Evolutionary conservation across 2,888 invertebrate species (phyloP).

Genomic region (Pheosia tremula): DNA sequence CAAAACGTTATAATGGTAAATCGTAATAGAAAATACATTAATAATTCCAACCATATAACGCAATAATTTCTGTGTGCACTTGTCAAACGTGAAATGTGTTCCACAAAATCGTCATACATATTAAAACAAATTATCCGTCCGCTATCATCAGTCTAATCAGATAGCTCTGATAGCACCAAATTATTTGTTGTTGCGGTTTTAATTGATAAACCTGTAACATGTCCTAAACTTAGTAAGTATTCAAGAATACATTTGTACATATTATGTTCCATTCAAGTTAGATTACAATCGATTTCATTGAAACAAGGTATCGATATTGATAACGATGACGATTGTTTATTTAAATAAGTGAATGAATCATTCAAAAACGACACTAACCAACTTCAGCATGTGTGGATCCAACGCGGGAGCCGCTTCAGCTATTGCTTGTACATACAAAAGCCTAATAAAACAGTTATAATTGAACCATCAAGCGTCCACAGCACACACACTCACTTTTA

Average conservation of each 20-base stretch:
- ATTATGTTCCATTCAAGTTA: slow-evolving; percentile 17
- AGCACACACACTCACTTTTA: slow-evolving; percentile 82
- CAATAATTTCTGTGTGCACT: neutral
- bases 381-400: slow-evolving; percentile 73
- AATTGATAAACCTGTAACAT: slow-evolving; percentile 27
- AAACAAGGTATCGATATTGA: slow-evolving; percentile 16
- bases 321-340: slow-evolving; percentile 22
- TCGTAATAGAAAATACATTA: slow-evolving; percentile 1
- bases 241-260: slow-evolving; percentile 8
- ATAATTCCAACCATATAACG: neutral
- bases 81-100: neutral
- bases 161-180: slow-evolving; percentile 28
- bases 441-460: slow-evolving; percentile 70
- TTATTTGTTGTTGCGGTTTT: slow-evolving; percentile 24
- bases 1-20: slow-evolving; percentile 11
- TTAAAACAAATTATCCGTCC: slow-evolving; percentile 25
- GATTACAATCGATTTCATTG: slow-evolving; percentile 18
- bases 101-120: slow-evolving; percentile 19
- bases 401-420: slow-evolving; percentile 50
- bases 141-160: slow-evolving; percentile 27
- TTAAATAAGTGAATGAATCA: slow-evolving; percentile 41
- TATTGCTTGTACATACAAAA: slow-evolving; percentile 58
- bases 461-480: slow-evolving; percentile 75
- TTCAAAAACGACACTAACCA: slow-evolving; percentile 67
- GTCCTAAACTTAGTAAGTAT: slow-evolving; percentile 12